These are phyloP conservation scores for Oasisia sp. DNA, from an alignment of 2,888 invertebrate genomes.

Conservation along the genomic window DNA sequence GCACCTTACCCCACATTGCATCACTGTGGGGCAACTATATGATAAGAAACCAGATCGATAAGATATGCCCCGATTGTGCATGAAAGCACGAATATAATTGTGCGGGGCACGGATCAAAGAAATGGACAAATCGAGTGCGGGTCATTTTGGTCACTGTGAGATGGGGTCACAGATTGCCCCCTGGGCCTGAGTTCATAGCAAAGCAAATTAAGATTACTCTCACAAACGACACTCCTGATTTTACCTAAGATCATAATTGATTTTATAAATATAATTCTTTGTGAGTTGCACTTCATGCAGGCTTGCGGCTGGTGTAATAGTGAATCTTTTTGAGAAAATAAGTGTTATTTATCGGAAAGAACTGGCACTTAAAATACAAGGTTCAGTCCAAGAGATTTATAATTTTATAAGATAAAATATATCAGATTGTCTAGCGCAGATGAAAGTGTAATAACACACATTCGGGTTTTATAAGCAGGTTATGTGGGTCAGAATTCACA, in stretches of 20 bases:
- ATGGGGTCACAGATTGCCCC: background rate
- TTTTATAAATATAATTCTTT: background rate
- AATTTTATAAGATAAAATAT: background rate
- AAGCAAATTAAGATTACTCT: background rate
- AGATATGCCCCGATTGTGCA: background rate
- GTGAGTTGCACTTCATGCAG: background rate
- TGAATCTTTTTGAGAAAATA: background rate
- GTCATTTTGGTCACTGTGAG: background rate
- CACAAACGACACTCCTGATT: background rate
- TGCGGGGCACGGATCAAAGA: background rate
- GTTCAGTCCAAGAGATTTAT: background rate
- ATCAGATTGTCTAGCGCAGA: background rate
- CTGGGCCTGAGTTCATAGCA: background rate
- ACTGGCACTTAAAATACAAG: background rate
- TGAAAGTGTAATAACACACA: background rate
- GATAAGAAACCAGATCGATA: slow-evolving; percentile 10
- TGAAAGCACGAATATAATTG: background rate
- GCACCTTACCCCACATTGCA: background rate
- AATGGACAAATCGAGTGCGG: background rate
- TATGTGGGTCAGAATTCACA: background rate
- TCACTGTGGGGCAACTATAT: background rate
- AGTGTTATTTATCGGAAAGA: background rate
- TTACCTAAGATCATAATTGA: background rate
- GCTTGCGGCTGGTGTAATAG: background rate
- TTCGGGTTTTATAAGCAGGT: background rate